A percentile compares a stretch with the other conserved stretches of the same genome.
phyloP scores from a whole-genome alignment of 2,797 vertebrate species.

The Phaenicophaeus curvirostris region DNA sequence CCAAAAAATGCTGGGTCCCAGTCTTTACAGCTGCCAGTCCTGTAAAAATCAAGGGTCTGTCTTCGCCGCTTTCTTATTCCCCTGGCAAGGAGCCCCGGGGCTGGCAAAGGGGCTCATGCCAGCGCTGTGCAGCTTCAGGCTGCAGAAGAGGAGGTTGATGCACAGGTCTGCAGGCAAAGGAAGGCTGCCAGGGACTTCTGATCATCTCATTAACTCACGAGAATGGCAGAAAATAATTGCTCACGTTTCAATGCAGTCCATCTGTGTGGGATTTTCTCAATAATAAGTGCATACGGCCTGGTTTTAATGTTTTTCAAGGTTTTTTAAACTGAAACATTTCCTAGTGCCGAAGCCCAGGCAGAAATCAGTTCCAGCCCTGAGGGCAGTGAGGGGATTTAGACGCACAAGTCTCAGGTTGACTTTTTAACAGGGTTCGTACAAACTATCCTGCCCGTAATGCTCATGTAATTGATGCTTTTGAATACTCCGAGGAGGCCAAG shows the following conservation, averaged over 20 bases:
- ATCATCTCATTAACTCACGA: conserved; percentile 62
- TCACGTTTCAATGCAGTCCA: conserved; percentile 52
- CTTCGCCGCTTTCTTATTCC: accelerated
- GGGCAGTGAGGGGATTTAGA: conserved; percentile 48
- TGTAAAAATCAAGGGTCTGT: not conserved
- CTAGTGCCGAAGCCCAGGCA: not conserved
- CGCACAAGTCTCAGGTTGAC: conserved; percentile 47
- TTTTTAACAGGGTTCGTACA: conserved; percentile 61
- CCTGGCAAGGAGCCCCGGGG: not conserved
- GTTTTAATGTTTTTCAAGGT: conserved; percentile 60
- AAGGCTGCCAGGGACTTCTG: not conserved
- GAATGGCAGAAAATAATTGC: conserved; percentile 66
- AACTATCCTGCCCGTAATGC: conserved; percentile 44
- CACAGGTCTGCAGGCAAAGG: conserved; percentile 17
- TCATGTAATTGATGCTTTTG: conserved; percentile 58
- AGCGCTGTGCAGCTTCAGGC: not conserved
- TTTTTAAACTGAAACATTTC: conserved; percentile 67
- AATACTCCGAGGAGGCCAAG: conserved; percentile 23
- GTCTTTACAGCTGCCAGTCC: not conserved
- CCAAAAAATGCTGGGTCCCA: not conserved
- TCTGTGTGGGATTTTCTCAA: conserved; percentile 71
- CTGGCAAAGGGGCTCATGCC: not conserved
- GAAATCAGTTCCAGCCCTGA: conserved; percentile 65
- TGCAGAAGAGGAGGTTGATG: conserved; percentile 5
- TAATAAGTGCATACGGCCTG: conserved; percentile 62